A percentile compares a stretch with the other conserved stretches of the same genome.
Conservation (phyloP, 2,113 vertebrate genomes). For the Azemiops feae region DNA sequence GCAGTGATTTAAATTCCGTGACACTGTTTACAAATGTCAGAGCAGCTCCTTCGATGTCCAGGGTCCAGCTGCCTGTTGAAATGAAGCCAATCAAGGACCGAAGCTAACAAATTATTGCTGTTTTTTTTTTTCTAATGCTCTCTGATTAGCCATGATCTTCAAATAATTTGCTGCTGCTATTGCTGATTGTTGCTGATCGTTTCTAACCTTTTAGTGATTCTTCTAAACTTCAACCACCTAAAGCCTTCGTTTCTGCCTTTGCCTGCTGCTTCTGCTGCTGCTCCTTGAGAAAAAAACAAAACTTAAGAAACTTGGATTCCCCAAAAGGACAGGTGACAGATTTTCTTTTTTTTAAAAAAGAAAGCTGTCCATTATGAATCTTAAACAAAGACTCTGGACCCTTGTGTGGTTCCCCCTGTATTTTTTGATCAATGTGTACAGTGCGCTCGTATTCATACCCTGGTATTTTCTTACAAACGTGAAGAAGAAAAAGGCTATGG, state of each 20-base stretch:
- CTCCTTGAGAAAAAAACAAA: slow-evolving; percentile 50
- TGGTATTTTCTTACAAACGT: slow-evolving; percentile 95
- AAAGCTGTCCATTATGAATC: slow-evolving; percentile 71
- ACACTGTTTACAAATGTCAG: neutral
- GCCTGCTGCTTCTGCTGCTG: slow-evolving; percentile 58
- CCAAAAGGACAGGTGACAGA: slow-evolving; percentile 58
- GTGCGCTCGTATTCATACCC: slow-evolving; percentile 89
- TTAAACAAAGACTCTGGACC: slow-evolving; percentile 77
- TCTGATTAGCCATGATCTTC: slow-evolving; percentile 72
- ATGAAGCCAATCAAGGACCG: slow-evolving; percentile 54
- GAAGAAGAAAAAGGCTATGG: slow-evolving; percentile 81
- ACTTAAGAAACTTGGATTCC: slow-evolving; percentile 39
- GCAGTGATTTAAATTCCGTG: neutral
- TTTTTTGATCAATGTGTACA: slow-evolving; percentile 91
- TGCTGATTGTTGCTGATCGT: slow-evolving; percentile 70
- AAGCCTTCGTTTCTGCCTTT: slow-evolving; percentile 54
- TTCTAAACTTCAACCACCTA: slow-evolving; percentile 58
- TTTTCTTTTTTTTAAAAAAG: slow-evolving; percentile 33
- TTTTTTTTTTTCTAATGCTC: slow-evolving; percentile 56
- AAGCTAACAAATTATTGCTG: slow-evolving; percentile 67
- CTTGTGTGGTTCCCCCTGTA: slow-evolving; percentile 88
- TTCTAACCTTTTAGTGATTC: slow-evolving; percentile 71
- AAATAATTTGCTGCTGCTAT: slow-evolving; percentile 46
- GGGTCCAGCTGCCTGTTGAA: slow-evolving; percentile 44
- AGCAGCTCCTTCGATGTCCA: slow-evolving; percentile 65